Base-by-base conservation (phyloP, 2,113 vertebrate species). In the Struthidea cinerea region DNA sequence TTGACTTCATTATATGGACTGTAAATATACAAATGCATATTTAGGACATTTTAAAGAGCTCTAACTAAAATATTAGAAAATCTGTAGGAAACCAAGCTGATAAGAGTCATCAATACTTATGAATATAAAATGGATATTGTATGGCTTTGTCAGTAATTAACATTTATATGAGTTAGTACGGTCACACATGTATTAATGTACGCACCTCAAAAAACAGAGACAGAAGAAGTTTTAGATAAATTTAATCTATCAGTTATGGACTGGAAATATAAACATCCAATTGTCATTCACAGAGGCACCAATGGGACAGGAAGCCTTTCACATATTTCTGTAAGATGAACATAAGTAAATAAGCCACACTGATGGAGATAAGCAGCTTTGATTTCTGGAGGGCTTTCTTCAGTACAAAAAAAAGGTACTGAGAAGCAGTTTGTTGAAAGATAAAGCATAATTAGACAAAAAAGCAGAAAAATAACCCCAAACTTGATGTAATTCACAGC, bases 321-420 rank as follows among this genome's bases (percentile, higher is more conserved):
- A 81, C 55, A 75, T 21, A 9, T 91, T 90, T 79, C 93, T 97
- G 94, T 94, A 60, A 94, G 86, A 95, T 88, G 61, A 92, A 95
- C 93, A 95, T 96, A 97, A 97, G 60, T 94, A 67, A 78, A 77
- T 91, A 96, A 95, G 33, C 57, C 81, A 92, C 71, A 80, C 71
- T 68, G 91, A 93, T 71, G 55, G 42, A 95, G 94, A 97, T 96
- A 95, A 95, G 81, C 64, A 84, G 6, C 57, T 97, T 96, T 95
- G 91, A 92, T 96, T 94, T 93, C 95, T 96, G 68, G 81, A 97
- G 88, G 90, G 90, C 39, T 95, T 96, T 69, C 61, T 91, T 88
- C 49, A 67, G 71, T 39, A 57, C 30, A 91, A 92, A 77, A 65
- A 49, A 92, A 68, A 53, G 14, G 42, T 87, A 94, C 81, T 94